Evolutionary conservation across 2,797 vertebrate genomes (phyloP), one percentile per base, ranked within the genome.

Genomic region (Dallia pectoralis): DNA sequence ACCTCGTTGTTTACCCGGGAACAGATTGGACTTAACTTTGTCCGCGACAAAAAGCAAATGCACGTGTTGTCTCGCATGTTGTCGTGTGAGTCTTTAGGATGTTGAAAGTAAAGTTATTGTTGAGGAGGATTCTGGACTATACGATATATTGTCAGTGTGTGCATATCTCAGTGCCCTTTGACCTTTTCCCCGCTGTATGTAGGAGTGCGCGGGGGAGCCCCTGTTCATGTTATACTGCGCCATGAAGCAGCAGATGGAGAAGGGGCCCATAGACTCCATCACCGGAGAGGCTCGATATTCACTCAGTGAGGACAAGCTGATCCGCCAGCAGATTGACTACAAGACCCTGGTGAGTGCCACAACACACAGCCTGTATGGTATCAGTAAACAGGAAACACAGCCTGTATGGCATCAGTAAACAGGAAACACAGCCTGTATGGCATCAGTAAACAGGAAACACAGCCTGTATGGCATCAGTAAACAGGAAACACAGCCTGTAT

Each of bases 191-290:
- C 61, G 40, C 16, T 61, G 40, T 49, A 3, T 18, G 0, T 84
- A 92, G 82, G 76, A 82, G 71, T 89, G 89, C 75, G 89, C 88
- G 1, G 90, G 79, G 0, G 93, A 94, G 89, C 93, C 93, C 68
- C 91, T 94, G 65, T 99, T 99, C 87, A 97, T 99, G 97, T 92
- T 99, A 19, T 98, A 98, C 87, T 99, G 97, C 7, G 97, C 97
- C 86, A 99, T 99, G 95, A 99, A 99, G 91, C 97, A 99, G 90
- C 97, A 99, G 91, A 99, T 99, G 97, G 97, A 99, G 87, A 99
- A 99, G 82, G 97, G 97, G 1, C 97, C 97, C 2, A 99, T 99
- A 32, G 97, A 99, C 30, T 93, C 97, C 33, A 99, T 99, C 93
- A 99, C 97, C 0, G 97, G 97, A 68, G 97, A 99, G 84, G 97